phyloP scores from a whole-genome alignment of 2,797 vertebrate species.

The Cossypha dichroa region DNA sequence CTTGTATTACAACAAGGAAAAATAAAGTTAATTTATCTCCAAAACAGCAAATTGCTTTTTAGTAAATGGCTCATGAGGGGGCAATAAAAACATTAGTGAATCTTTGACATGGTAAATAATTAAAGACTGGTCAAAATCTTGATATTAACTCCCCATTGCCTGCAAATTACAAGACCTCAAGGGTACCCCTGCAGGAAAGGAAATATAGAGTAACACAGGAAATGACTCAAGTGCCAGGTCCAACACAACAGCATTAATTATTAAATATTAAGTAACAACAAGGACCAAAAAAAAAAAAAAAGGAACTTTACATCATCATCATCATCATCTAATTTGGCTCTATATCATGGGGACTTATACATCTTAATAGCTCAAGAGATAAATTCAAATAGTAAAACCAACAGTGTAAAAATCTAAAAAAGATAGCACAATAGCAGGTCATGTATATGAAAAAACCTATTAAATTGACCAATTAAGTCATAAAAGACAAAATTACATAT shows the following conservation, averaged over 20 bases:
- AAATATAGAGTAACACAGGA: constrained; percentile 12
- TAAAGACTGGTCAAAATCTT: constrained; percentile 68
- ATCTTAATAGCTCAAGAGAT: neutral
- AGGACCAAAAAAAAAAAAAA: neutral
- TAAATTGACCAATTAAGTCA: neutral
- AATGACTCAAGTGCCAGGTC: neutral
- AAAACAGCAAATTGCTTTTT: constrained; percentile 70
- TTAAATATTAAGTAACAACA: constrained; percentile 49
- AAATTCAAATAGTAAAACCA: neutral
- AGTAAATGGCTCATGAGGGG: constrained; percentile 66
- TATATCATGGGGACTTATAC: neutral
- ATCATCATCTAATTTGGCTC: neutral
- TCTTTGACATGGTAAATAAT: constrained; percentile 73
- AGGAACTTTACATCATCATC: neutral
- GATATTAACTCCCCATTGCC: constrained; percentile 48
- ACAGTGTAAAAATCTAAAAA: neutral
- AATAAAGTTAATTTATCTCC: constrained; percentile 73
- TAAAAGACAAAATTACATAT: neutral
- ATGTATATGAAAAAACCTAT: neutral
- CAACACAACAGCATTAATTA: neutral
- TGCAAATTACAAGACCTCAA: constrained; percentile 56
- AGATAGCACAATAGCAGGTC: neutral
- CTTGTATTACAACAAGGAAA: constrained; percentile 26
- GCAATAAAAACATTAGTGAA: constrained; percentile 71
- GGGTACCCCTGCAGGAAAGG: neutral